A percentile compares a stretch with the other conserved stretches of the same genome.
These are phyloP conservation scores for Podocnemis expansa DNA, from an alignment of 2,113 vertebrate species.

Conservation along the genomic window DNA sequence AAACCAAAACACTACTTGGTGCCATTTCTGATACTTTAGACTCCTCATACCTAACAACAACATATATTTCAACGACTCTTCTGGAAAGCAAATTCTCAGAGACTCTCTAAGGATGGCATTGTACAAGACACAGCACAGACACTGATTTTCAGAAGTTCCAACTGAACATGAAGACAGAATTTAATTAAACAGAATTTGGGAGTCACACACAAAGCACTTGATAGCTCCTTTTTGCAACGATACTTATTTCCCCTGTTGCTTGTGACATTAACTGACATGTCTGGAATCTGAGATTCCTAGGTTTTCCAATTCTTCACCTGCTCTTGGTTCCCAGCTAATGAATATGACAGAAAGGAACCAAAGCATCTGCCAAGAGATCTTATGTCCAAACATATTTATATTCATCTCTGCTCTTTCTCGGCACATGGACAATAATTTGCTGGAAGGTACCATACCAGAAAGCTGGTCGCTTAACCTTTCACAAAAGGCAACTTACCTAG, in stretches of 20 bases:
- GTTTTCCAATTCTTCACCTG: not conserved
- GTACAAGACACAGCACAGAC: not conserved
- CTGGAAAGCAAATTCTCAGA: not conserved
- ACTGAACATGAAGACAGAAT: not conserved
- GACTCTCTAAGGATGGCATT: not conserved
- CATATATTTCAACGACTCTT: not conserved
- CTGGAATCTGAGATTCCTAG: not conserved
- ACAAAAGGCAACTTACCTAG: slow-evolving; percentile 83
- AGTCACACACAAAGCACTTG: not conserved
- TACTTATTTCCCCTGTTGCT: not conserved
- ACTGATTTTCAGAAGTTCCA: not conserved
- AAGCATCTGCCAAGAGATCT: not conserved
- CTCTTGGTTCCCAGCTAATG: not conserved
- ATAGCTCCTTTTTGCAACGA: not conserved
- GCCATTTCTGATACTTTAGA: not conserved
- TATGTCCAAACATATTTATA: not conserved
- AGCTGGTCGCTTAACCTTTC: not conserved
- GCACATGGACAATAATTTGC: not conserved
- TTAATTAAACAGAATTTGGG: not conserved
- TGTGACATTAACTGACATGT: not conserved
- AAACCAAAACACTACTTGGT: not conserved
- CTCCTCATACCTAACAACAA: not conserved
- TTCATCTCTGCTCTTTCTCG: not conserved
- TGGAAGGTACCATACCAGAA: not conserved
- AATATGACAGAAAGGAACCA: not conserved